Conservation (phyloP, 2,888 invertebrate species). For the Polietes domitor region DNA sequence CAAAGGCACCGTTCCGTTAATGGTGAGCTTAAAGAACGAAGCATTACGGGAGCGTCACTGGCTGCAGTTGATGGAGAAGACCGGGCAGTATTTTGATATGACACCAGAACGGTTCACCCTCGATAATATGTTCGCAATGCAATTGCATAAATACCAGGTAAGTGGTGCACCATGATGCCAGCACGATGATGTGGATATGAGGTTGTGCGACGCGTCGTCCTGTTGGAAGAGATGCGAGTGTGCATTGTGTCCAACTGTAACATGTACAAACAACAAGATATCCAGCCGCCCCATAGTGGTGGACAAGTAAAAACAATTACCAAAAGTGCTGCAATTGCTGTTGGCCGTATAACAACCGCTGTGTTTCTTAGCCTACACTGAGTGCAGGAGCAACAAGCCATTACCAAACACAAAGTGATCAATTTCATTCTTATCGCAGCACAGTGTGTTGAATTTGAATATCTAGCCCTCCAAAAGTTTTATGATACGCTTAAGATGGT, state of each 20-base stretch:
- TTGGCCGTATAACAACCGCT: background rate
- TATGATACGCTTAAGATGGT: too few relatives aligned
- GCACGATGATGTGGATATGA: background rate
- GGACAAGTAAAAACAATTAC: slow-evolving; percentile 42
- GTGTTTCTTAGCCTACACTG: slow-evolving; percentile 14
- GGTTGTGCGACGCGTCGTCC: background rate
- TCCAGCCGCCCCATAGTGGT: background rate
- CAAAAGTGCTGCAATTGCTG: slow-evolving; percentile 32
- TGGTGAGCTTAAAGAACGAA: slow-evolving; percentile 95
- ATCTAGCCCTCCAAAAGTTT: too few relatives aligned
- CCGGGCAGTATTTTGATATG: slow-evolving; percentile 92
- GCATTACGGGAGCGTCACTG: slow-evolving; percentile 95
- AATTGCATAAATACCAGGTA: slow-evolving; percentile 90
- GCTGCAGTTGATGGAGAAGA: slow-evolving; percentile 93
- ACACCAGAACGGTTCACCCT: slow-evolving; percentile 93
- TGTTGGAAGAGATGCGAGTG: background rate
- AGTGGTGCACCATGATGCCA: background rate
- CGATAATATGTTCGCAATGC: slow-evolving; percentile 96
- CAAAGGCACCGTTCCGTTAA: slow-evolving; percentile 91
- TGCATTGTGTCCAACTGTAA: background rate
- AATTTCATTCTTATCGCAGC: background rate
- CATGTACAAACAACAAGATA: slow-evolving; percentile 1
- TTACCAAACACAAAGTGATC: background rate
- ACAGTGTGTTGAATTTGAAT: background rate
- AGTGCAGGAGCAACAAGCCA: slow-evolving; percentile 34